Evolutionary conservation across 2,888 invertebrate species (phyloP), one percentile per base, ranked within the genome.

Genomic region (Branchellion lobata): DNA sequence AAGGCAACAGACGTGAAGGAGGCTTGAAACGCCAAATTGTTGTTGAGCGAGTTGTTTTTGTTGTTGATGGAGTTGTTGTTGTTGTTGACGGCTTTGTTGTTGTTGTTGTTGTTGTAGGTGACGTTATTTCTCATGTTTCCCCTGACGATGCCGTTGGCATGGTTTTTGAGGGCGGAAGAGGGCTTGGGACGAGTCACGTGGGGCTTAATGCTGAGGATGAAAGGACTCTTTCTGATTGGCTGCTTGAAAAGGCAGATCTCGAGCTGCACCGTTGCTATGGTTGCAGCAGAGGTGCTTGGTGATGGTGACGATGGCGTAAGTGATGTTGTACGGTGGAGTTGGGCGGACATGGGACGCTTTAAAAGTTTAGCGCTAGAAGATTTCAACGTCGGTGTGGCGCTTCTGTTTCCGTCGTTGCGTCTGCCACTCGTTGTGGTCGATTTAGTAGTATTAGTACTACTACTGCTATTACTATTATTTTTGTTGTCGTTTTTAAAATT

Each of bases 221-320:
- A 89, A 0, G 89, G 89, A 53, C 88, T 88, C 21, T 87, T 87
- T 79, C 86, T 87, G 78, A 89, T 88, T 78, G 87, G 87, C 81
- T 86, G 86, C 27, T 87, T 88, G 82, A 86, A 88, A 36, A 89
- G 83, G 69, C 85, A 85, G 31, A 89, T 85, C 68, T 85, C 85
- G 81, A 89, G 84, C 29, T 84, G 82, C 84, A 88, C 88, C 1
- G 83, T 83, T 21, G 88, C 89, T 81, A 87, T 86, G 3, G 40
- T 33, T 18, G 29, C 33, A 8, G 51, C 18, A 1, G 40, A 24
- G 61, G 78, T 40, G 1, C 24, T 40, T 29, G 51, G 31, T 24
- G 75, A 51, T 53, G 40, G 47, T 40, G 75, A 31, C n/a, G 29
- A 27, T 65, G 14, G 14, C 51, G 3, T 65, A 65, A 8, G 3